A percentile compares a stretch with the other conserved stretches of the same genome.
Evolutionary conservation across 2,888 invertebrate genomes (phyloP).

Genomic region (Drosophila pullipes): DNA sequence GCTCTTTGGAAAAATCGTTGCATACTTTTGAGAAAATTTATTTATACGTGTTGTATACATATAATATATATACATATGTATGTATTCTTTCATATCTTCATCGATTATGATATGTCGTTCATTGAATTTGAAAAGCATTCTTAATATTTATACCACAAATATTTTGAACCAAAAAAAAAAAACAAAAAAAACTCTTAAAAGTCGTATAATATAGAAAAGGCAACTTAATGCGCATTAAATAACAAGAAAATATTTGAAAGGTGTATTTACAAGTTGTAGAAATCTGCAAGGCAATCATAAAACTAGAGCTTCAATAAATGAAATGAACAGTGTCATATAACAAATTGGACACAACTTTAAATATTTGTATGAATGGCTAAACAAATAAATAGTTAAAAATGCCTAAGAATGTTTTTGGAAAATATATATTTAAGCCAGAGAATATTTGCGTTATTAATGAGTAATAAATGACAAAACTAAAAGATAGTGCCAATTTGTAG

Average conservation of each 20-base stretch:
- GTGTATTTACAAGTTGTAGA: conserved; percentile 81
- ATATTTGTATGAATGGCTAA: conserved; percentile 48
- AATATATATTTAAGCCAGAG: conserved; percentile 69
- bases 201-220: conserved; percentile 46
- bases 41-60: conserved; percentile 10
- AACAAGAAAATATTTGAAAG: conserved; percentile 57
- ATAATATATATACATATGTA: conserved; percentile 12
- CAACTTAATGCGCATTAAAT: conserved; percentile 37
- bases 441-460: conserved; percentile 71
- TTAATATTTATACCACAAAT: background rate
- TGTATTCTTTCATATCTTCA: conserved; percentile 18
- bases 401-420: conserved; percentile 73
- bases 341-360: conserved; percentile 83
- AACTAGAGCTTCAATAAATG: conserved; percentile 85
- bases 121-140: conserved; percentile 5
- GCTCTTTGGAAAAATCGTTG: conserved; percentile 36
- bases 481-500: conserved; percentile 80
- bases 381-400: conserved; percentile 48
- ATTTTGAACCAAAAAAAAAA: conserved; percentile 14
- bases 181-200: conserved; percentile 14
- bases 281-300: conserved; percentile 85
- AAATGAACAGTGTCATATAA: conserved; percentile 60
- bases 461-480: conserved; percentile 52
- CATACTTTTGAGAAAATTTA: conserved; percentile 59
- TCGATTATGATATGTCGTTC: conserved; percentile 7